These are phyloP conservation scores for Turritopsis rubra DNA, from an alignment of 30 jellyfish, hydroid and myxozoan genomes.

Conservation along the genomic window DNA sequence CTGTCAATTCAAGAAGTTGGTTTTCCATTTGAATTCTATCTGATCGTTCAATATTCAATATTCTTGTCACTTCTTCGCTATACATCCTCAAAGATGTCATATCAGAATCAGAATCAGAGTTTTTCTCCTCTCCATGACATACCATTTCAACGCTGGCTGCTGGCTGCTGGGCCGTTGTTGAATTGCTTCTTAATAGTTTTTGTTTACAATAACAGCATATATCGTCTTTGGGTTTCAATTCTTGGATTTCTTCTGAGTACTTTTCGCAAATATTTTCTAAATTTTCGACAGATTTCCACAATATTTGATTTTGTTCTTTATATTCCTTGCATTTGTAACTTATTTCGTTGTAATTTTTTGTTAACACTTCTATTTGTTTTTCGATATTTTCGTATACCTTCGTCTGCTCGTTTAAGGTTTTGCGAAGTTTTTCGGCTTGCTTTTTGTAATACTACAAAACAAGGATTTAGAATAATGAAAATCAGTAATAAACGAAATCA, in stretches of 20 bases:
- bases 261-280: background rate
- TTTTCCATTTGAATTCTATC: background rate
- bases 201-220: background rate
- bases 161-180: background rate
- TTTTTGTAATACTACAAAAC: constrained; percentile 1
- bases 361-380: background rate
- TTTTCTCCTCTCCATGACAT: background rate
- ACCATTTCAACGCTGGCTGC: background rate
- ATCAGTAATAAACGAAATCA: no score
- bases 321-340: background rate
- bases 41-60: background rate
- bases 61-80: background rate
- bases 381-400: constrained; percentile 1
- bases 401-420: background rate
- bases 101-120: background rate
- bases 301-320: background rate
- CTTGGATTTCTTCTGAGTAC: background rate
- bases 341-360: background rate
- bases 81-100: background rate
- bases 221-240: background rate
- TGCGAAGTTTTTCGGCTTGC: background rate
- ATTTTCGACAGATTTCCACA: background rate
- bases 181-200: background rate
- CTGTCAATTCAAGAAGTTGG: background rate
- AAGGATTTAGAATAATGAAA: no score